These are phyloP conservation scores for Crossocerus cetratus DNA, from an alignment of 2,888 invertebrate species.

Conservation along the genomic window DNA sequence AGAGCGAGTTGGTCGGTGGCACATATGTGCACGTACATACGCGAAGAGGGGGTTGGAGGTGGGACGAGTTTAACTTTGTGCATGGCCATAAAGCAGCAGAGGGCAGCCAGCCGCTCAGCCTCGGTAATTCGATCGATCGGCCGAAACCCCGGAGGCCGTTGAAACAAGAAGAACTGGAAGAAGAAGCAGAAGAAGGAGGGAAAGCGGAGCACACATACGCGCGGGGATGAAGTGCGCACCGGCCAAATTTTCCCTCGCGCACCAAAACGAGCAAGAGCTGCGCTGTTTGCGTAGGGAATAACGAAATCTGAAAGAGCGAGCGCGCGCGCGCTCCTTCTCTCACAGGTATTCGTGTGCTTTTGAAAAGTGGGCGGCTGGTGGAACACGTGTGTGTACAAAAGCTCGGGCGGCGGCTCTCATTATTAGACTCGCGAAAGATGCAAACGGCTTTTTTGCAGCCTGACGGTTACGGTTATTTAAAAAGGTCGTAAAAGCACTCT, in stretches of 20 bases:
- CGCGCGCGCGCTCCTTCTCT: neutral
- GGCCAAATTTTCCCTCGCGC: neutral
- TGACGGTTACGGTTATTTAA: neutral
- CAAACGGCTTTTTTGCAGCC: neutral
- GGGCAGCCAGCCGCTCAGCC: neutral
- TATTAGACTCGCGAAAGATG: constrained; percentile 1
- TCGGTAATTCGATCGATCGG: neutral
- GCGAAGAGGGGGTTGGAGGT: too few relatives aligned
- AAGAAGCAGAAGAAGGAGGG: too few relatives aligned
- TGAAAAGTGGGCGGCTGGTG: too few relatives aligned
- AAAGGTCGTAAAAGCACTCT: neutral
- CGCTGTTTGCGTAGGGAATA: neutral
- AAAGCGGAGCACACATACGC: too few relatives aligned
- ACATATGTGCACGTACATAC: too few relatives aligned
- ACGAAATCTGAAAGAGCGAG: neutral
- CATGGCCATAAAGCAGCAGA: constrained; percentile 1
- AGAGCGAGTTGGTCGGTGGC: neutral
- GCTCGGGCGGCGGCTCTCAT: neutral
- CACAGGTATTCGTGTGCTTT: too few relatives aligned
- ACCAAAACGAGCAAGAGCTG: neutral
- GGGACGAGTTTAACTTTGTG: neutral
- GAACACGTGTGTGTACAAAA: too few relatives aligned
- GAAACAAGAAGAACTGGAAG: too few relatives aligned
- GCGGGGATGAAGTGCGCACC: neutral
- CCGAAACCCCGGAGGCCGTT: neutral